Conservation (phyloP, 2,888 invertebrate species). For the Plutella xylostella region DNA sequence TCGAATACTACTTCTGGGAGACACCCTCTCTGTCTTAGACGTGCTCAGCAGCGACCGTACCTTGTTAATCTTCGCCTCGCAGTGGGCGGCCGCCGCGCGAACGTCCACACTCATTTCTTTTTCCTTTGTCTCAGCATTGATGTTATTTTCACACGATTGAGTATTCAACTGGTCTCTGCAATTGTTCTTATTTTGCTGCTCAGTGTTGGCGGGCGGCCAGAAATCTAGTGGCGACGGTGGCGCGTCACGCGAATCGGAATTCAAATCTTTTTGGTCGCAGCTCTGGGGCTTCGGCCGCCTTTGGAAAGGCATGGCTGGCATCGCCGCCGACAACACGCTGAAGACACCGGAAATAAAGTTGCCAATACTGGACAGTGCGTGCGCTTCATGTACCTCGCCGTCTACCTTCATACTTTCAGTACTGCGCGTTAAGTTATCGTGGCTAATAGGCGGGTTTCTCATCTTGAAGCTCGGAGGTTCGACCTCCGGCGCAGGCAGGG, state of each 20-base stretch:
- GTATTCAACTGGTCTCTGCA: conserved; percentile 23
- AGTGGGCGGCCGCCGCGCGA: conserved; percentile 34
- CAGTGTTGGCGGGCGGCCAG: conserved; percentile 37
- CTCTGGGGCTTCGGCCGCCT: conserved; percentile 31
- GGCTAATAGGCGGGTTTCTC: neutral
- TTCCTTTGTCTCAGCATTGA: neutral
- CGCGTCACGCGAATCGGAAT: conserved; percentile 18
- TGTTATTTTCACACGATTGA: conserved; percentile 5
- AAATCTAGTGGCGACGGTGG: conserved; percentile 26
- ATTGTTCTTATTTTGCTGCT: conserved; percentile 42
- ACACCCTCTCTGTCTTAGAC: conserved; percentile 23
- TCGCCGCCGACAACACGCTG: conserved; percentile 38
- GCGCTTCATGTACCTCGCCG: no score
- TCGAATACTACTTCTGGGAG: conserved; percentile 23
- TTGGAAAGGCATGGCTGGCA: conserved; percentile 40
- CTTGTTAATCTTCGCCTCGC: conserved; percentile 44
- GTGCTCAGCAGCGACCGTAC: conserved; percentile 35
- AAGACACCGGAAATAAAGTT: conserved; percentile 45
- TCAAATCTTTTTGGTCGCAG: neutral
- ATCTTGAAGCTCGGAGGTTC: conserved; percentile 6
- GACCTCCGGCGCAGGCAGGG: conserved; percentile 29
- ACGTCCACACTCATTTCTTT: conserved; percentile 40
- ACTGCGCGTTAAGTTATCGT: neutral
- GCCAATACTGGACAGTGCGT: conserved; percentile 36
- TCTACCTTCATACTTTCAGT: neutral